Percentiles rank a stretch among this genome's conserved stretches.
Conservation (phyloP, 2,797 vertebrate genomes). For the Thaleichthys pacificus region DNA sequence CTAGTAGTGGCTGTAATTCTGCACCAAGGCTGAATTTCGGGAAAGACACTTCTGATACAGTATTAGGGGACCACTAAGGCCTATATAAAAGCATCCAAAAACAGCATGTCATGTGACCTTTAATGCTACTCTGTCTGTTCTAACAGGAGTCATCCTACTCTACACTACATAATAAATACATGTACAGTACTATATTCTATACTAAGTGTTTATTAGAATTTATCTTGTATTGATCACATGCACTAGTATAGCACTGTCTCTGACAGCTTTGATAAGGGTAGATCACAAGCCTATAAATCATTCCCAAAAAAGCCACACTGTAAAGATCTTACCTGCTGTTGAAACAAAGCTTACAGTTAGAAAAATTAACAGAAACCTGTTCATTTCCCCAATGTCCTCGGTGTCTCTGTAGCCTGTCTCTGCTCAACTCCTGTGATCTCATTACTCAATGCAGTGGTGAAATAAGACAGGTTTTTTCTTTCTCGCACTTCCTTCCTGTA, state of each 20-base stretch:
- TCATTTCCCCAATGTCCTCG: neutral
- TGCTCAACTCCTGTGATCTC: conserved; percentile 40
- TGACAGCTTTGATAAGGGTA: neutral
- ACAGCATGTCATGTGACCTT: too few relatives aligned
- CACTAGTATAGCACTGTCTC: neutral
- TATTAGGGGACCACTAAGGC: too few relatives aligned
- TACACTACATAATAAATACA: neutral
- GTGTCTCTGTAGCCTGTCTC: conserved; percentile 21
- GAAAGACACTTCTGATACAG: too few relatives aligned
- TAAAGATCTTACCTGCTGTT: conserved; percentile 46
- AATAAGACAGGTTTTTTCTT: neutral
- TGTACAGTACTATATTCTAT: neutral
- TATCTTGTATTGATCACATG: neutral
- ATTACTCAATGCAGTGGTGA: conserved; percentile 31
- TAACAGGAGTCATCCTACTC: neutral
- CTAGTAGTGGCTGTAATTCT: too few relatives aligned
- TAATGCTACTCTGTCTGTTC: neutral
- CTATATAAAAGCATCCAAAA: too few relatives aligned
- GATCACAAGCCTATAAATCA: neutral
- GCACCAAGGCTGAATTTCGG: too few relatives aligned
- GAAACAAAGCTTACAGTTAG: conserved; percentile 39
- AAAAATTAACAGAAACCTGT: conserved; percentile 35
- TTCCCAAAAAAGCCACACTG: neutral
- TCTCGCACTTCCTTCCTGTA: neutral
- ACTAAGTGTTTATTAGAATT: too few relatives aligned